Percentiles rank a stretch among this genome's conserved stretches.
These are phyloP conservation scores for Bagarius yarrelli DNA, from an alignment of 2,113 vertebrate genomes.

Conservation along the genomic window DNA sequence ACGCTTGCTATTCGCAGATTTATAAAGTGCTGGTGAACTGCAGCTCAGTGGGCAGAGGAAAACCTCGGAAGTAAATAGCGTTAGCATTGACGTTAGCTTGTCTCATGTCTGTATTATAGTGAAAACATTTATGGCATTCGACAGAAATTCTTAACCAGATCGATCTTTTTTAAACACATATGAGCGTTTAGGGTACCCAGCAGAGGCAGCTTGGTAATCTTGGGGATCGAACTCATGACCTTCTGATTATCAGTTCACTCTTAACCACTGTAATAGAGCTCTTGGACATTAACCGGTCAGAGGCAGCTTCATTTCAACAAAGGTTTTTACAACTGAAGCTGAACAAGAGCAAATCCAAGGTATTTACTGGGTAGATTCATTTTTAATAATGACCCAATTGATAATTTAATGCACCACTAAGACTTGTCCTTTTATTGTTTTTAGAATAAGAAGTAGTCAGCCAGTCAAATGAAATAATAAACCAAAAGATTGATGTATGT, in stretches of 20 bases:
- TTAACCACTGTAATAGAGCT: no score
- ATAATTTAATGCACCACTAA: neutral
- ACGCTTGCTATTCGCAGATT: conserved; percentile 59
- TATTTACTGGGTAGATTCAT: neutral
- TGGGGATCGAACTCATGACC: no score
- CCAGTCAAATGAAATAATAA: neutral
- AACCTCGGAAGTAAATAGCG: conserved; percentile 64
- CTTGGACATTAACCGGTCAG: neutral
- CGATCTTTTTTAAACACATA: no score
- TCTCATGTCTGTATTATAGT: neutral
- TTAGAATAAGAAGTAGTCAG: no score
- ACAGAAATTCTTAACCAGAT: no score
- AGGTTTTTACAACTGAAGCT: neutral
- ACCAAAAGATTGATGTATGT: neutral
- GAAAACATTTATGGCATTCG: neutral
- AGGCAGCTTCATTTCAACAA: neutral
- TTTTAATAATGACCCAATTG: neutral
- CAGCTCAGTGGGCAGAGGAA: conserved; percentile 61
- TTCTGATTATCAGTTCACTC: no score
- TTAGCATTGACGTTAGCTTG: neutral
- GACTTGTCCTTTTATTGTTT: neutral
- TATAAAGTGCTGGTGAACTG: conserved; percentile 63
- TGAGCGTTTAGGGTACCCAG: no score
- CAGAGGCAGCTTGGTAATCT: no score
- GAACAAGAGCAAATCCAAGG: neutral